These are phyloP conservation scores for Bos indicus DNA, from an alignment of 2,113 vertebrate genomes.

Conservation along the genomic window DNA sequence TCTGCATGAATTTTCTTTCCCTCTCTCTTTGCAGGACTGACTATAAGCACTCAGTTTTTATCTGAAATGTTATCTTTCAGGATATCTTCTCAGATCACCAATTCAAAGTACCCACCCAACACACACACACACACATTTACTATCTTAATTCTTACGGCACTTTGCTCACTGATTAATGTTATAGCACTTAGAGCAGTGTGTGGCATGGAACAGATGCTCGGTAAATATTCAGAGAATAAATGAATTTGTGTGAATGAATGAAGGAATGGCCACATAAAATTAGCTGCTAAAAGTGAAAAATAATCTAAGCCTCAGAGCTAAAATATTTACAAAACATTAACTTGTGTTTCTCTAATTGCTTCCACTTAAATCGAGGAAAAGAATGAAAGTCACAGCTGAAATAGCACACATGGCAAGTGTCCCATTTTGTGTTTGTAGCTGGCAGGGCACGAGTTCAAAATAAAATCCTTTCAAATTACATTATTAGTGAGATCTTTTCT, in stretches of 20 bases:
- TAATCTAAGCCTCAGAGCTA: not conserved
- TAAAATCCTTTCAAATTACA: constrained; percentile 38
- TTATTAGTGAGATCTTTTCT: not conserved
- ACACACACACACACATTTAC: not conserved
- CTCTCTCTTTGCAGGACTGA: not conserved
- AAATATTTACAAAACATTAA: constrained; percentile 8
- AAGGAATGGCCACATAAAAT: not conserved
- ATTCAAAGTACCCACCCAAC: not conserved
- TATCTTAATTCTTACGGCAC: not conserved
- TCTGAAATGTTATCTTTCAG: not conserved
- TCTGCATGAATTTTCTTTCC: not conserved
- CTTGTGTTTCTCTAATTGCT: not conserved
- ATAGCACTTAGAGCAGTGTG: not conserved
- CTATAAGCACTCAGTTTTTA: not conserved
- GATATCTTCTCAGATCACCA: not conserved
- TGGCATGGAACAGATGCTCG: not conserved
- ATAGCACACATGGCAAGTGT: not conserved
- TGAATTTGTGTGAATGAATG: not conserved
- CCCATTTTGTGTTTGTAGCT: not conserved
- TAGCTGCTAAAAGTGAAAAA: not conserved
- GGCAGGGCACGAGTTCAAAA: constrained; percentile 5
- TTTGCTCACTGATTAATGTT: not conserved
- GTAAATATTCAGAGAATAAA: not conserved
- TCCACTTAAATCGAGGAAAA: not conserved
- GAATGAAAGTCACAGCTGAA: constrained; percentile 27